These are phyloP conservation scores for Deilephila porcellus DNA, from an alignment of 2,888 invertebrate species.

Conservation along the genomic window DNA sequence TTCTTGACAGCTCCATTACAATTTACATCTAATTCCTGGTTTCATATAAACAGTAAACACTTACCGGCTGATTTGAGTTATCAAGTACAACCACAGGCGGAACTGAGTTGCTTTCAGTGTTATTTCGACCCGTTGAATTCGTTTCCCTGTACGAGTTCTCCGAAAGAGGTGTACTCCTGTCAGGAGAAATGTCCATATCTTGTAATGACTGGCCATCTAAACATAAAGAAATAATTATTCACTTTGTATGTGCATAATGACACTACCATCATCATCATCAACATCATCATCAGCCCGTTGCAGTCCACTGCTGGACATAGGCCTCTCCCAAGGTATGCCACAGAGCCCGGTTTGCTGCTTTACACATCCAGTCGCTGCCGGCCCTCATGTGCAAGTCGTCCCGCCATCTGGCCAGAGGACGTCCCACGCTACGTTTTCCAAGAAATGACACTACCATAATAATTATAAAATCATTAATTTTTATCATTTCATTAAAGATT, in stretches of 20 bases:
- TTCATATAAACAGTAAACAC: conserved; percentile 29
- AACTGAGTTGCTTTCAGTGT: conserved; percentile 59
- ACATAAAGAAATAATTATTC: conserved; percentile 28
- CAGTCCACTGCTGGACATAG: no score
- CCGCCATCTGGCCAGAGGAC: no score
- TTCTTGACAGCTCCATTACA: neutral
- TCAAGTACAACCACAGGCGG: conserved; percentile 78
- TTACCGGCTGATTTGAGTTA: conserved; percentile 75
- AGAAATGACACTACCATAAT: neutral
- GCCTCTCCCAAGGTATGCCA: no score
- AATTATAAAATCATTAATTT: no score
- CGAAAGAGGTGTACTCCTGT: conserved; percentile 94
- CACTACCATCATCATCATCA: no score
- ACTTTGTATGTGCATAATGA: neutral
- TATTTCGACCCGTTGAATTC: conserved; percentile 62
- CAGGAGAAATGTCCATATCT: conserved; percentile 98
- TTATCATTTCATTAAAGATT: no score
- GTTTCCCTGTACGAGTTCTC: conserved; percentile 88
- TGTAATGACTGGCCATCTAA: conserved; percentile 86
- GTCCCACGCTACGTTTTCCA: no score
- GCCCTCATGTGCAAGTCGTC: no score
- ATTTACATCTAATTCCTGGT: no score
- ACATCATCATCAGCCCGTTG: no score
- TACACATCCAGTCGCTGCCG: no score
- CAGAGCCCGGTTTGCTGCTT: no score